Evolutionary conservation across 2,113 vertebrate genomes (phyloP), one percentile per base, ranked within the genome.

Genomic region (Crotalus helleri): DNA sequence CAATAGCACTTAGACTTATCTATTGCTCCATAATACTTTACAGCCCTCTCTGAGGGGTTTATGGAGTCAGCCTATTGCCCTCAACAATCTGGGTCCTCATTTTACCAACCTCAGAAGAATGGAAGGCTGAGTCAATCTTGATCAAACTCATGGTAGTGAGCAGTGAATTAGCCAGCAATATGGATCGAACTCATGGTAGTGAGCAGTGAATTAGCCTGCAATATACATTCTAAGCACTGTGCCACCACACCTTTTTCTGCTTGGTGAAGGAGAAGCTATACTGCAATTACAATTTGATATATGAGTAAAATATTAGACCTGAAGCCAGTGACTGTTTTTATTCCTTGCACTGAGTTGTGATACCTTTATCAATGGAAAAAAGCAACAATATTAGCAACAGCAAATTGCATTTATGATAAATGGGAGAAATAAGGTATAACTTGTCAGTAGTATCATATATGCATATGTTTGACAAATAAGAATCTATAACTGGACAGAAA

Each of bases 381-480:
- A 95, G 95, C 95, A 94, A 94, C 89, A 89, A 51, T 15, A 87
- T 11, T 88, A 94, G 69, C 51, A 95, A 94, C 94, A 19, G 26
- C 21, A 93, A 91, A 90, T 92, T 24, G 3, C 95, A 93, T 95
- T 96, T 96, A 95, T 91, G 90, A 89, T 89, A 91, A 10, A 59
- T 91, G 58, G 88, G 11, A 64, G 94, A 90, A 21, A 21, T 51
- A 89, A 13, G 88, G 69, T 92, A 91, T 94, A 93, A 59, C 89
- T 96, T 95, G 26, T 92, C 92, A 92, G 86, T 92, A 95, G 64
- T 90, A 96, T 93, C 74, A 93, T 91, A 95, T 93, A 92, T 91
- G 85, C 61, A 91, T 44, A 87, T 95, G 92, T 74, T 59, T 96
- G 93, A 91, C 91, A 97, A 94, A 44, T 92, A 96, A 97, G 95